Conservation (phyloP, 2,797 vertebrate species). For the Pteropus rufus region DNA sequence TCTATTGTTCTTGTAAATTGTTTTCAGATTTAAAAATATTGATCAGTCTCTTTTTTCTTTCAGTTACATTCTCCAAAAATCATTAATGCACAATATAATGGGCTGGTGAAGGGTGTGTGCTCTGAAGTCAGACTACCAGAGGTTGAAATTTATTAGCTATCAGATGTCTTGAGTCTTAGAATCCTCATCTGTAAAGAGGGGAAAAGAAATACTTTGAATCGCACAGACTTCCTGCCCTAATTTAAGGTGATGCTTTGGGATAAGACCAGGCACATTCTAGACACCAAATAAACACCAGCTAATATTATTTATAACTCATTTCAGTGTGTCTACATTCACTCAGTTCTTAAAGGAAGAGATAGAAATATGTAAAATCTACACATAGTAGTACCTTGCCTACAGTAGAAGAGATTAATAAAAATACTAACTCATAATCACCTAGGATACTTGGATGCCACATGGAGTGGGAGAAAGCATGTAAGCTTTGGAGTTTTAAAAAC, state of each 20-base stretch:
- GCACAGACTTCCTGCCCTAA: not conserved
- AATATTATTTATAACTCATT: slow-evolving; percentile 31
- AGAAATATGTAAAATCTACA: not conserved
- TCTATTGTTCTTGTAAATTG: slow-evolving; percentile 31
- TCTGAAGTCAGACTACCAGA: not conserved
- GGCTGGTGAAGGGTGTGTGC: not conserved
- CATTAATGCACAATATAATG: not conserved
- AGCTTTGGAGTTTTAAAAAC: not conserved
- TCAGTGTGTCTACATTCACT: not conserved
- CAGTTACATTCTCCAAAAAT: slow-evolving; percentile 12
- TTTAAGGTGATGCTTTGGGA: not conserved
- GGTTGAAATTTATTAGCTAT: not conserved
- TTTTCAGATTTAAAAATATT: slow-evolving; percentile 8
- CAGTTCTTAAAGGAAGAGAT: not conserved
- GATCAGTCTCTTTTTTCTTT: slow-evolving; percentile 13
- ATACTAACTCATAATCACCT: not conserved
- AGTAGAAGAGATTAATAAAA: not conserved
- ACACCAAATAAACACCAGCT: not conserved
- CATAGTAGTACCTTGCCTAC: not conserved
- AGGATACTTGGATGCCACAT: not conserved
- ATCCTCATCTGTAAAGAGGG: not conserved
- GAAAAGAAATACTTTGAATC: not conserved
- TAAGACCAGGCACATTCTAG: not conserved
- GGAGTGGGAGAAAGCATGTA: not conserved
- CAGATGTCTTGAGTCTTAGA: not conserved